Conservation (phyloP, 1,140 invertebrate genomes). For the Helicoverpa armigera region DNA sequence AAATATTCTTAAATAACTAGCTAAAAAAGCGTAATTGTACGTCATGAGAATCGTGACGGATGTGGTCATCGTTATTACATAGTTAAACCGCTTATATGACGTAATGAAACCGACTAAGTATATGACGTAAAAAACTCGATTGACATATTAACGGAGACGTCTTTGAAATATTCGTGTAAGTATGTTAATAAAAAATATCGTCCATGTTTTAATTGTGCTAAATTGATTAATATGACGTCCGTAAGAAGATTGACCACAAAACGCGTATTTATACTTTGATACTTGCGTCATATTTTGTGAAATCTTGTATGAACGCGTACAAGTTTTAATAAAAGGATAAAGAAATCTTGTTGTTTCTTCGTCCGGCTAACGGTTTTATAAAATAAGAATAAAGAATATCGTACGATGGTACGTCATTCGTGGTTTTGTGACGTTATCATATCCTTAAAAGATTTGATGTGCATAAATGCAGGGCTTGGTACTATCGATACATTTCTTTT, state of each 20-base stretch:
- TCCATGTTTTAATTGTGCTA: too few relatives aligned
- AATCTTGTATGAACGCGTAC: background rate
- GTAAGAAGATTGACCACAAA: too few relatives aligned
- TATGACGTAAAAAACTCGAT: background rate
- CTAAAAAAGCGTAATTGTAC: background rate
- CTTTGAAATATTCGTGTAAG: too few relatives aligned
- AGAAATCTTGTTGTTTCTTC: background rate
- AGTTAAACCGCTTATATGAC: background rate
- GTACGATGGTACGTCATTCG: background rate
- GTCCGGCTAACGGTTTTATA: background rate
- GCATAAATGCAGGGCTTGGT: background rate
- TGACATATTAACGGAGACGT: background rate
- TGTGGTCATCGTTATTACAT: background rate
- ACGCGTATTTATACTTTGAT: background rate
- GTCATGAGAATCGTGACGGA: background rate
- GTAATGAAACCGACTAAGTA: background rate
- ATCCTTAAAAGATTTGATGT: background rate
- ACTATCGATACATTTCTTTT: too few relatives aligned
- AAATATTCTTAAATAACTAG: too few relatives aligned
- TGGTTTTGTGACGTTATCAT: constrained; percentile 1
- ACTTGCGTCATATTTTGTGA: background rate
- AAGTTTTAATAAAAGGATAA: background rate
- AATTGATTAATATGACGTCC: too few relatives aligned
- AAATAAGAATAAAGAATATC: background rate
- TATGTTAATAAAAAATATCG: too few relatives aligned